phyloP scores from a whole-genome alignment of 2,113 vertebrate species.

The Scytalopus superciliaris region DNA sequence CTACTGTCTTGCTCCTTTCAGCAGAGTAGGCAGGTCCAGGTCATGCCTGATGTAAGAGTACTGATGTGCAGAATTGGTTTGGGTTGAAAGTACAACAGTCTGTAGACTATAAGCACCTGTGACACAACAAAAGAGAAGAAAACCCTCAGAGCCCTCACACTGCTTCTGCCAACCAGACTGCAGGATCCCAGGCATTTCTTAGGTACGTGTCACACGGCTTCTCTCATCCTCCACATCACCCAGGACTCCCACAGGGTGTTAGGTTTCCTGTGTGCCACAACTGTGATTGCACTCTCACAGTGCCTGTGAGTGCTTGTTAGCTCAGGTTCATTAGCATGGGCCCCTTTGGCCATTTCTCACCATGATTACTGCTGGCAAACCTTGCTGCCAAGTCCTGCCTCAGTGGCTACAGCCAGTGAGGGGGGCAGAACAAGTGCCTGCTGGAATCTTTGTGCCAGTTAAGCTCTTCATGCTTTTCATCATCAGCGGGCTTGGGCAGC shows the following conservation, averaged over 20 bases:
- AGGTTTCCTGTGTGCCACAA: background rate
- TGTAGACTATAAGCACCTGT: background rate
- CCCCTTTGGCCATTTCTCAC: background rate
- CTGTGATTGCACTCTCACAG: accelerated
- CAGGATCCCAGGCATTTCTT: background rate
- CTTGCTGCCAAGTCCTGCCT: background rate
- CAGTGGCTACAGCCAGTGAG: background rate
- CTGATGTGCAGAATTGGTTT: background rate
- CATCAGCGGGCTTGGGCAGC: background rate
- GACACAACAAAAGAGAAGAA: background rate
- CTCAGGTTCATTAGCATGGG: background rate
- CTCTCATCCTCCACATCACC: background rate
- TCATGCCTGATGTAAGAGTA: background rate
- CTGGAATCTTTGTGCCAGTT: background rate
- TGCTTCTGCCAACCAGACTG: background rate
- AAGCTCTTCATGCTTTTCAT: background rate
- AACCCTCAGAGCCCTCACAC: background rate
- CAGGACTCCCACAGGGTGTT: background rate
- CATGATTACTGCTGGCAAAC: background rate
- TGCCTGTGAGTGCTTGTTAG: background rate
- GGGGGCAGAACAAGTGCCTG: background rate
- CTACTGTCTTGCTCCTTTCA: background rate
- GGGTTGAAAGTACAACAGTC: background rate
- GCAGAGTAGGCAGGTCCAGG: background rate
- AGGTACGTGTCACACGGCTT: accelerated